Evolutionary conservation across 2,888 invertebrate genomes (phyloP).

Genomic region (Drosophila formosana): DNA sequence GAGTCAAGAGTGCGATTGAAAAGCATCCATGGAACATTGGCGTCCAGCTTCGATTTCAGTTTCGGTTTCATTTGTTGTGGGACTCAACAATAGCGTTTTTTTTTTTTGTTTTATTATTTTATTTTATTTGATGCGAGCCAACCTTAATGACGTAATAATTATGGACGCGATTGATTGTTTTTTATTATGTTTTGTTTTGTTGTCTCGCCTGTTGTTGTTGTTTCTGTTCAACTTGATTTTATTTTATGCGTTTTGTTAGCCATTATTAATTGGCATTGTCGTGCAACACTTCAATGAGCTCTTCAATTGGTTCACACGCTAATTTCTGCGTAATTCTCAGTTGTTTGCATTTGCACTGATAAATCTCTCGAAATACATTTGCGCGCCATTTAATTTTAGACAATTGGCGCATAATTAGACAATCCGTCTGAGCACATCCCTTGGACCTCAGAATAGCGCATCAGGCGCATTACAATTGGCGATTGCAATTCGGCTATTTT

Average conservation of each 20-base stretch:
- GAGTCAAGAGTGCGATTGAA: neutral
- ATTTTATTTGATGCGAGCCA: conserved; percentile 35
- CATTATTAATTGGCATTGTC: conserved; percentile 55
- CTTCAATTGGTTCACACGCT: conserved; percentile 67
- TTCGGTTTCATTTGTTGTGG: conserved; percentile 30
- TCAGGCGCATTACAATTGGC: no score
- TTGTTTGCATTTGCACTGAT: conserved; percentile 46
- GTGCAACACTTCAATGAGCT: conserved; percentile 33
- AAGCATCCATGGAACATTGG: conserved; percentile 11
- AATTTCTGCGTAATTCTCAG: conserved; percentile 38
- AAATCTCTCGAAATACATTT: conserved; percentile 52
- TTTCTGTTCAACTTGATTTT: conserved; percentile 21
- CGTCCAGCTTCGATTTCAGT: conserved; percentile 23
- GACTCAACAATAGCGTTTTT: conserved; percentile 20
- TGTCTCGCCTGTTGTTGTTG: neutral
- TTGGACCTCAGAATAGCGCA: conserved; percentile 58
- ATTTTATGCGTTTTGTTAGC: conserved; percentile 40
- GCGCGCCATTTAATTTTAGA: conserved; percentile 49
- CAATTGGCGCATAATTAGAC: conserved; percentile 63
- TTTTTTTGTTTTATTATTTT: conserved; percentile 2
- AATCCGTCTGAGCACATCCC: conserved; percentile 3
- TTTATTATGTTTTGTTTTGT: conserved; percentile 27
- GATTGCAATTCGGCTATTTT: conserved; percentile 41
- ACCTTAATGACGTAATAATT: conserved; percentile 74
- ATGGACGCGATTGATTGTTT: conserved; percentile 49